phyloP scores from a whole-genome alignment of 2,113 vertebrate species.

The Leucoraja erinaceus region DNA sequence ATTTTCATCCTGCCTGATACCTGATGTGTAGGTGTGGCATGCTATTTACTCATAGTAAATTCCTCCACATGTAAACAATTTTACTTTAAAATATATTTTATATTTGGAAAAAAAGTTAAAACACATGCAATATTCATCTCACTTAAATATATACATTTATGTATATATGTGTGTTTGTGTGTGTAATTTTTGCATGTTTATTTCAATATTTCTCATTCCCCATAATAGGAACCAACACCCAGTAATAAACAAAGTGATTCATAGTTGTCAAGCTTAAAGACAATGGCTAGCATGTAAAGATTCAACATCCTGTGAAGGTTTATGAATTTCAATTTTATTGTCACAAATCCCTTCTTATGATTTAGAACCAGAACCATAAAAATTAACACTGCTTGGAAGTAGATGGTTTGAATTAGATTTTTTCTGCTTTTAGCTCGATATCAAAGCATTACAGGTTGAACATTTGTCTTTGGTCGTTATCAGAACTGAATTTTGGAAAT shows the following conservation, averaged over 20 bases:
- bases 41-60: conserved; percentile 45
- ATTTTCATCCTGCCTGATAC: conserved; percentile 47
- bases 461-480: not conserved
- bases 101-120: conserved; percentile 33
- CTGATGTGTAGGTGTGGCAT: conserved; percentile 52
- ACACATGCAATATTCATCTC: conserved; percentile 39
- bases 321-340: not conserved
- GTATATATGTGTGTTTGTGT: conserved; percentile 37
- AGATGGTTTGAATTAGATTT: not conserved
- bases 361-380: not conserved
- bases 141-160: conserved; percentile 43
- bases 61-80: conserved; percentile 44
- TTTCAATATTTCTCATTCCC: conserved; percentile 6
- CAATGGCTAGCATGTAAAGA: not conserved
- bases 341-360: not conserved
- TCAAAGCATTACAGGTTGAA: not conserved
- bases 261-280: not conserved
- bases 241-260: not conserved
- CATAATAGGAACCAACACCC: not conserved
- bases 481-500: no score
- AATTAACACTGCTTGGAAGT: not conserved
- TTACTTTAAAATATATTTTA: conserved; percentile 48
- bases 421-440: not conserved
- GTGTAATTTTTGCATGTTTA: conserved; percentile 30
- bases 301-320: not conserved